A percentile compares a stretch with the other conserved stretches of the same genome.
These are phyloP conservation scores for Odiellus spinosus DNA, from an alignment of 2,888 invertebrate genomes.

Conservation along the genomic window DNA sequence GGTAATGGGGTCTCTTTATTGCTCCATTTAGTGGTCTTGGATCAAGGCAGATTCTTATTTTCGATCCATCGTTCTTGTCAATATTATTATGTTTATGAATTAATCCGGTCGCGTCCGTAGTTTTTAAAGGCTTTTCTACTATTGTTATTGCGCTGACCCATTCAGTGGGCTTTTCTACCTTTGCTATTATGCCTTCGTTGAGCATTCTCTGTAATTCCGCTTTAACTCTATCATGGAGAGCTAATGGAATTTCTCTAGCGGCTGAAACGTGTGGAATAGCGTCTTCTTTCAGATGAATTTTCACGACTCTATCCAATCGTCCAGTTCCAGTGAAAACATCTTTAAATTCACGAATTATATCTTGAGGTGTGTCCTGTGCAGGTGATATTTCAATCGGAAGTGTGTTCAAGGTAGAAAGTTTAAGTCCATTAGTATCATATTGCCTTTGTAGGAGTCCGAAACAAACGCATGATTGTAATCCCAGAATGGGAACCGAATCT, in stretches of 20 bases:
- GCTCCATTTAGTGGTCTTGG: too few relatives aligned
- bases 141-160: constrained; percentile 1
- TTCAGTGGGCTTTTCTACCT: constrained; percentile 2
- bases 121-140: too few relatives aligned
- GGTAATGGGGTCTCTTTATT: too few relatives aligned
- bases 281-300: constrained; percentile 1
- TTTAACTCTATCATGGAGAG: constrained; percentile 7
- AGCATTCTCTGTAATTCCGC: constrained; percentile 6
- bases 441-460: neutral
- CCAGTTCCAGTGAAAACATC: constrained; percentile 6
- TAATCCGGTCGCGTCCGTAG: too few relatives aligned
- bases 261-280: constrained; percentile 1
- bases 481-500: constrained; percentile 1
- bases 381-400: too few relatives aligned
- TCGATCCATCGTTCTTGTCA: neutral
- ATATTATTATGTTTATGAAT: too few relatives aligned
- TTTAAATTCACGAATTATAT: constrained; percentile 1
- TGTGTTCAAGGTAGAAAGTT: neutral
- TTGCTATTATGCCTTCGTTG: constrained; percentile 2
- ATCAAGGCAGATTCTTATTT: constrained; percentile 7
- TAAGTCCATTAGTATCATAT: constrained; percentile 1
- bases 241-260: neutral
- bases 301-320: constrained; percentile 1
- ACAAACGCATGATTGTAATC: neutral
- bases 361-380: too few relatives aligned